These are phyloP conservation scores for Opisthograptis luteolata DNA, from an alignment of 2,888 invertebrate genomes.

Conservation along the genomic window DNA sequence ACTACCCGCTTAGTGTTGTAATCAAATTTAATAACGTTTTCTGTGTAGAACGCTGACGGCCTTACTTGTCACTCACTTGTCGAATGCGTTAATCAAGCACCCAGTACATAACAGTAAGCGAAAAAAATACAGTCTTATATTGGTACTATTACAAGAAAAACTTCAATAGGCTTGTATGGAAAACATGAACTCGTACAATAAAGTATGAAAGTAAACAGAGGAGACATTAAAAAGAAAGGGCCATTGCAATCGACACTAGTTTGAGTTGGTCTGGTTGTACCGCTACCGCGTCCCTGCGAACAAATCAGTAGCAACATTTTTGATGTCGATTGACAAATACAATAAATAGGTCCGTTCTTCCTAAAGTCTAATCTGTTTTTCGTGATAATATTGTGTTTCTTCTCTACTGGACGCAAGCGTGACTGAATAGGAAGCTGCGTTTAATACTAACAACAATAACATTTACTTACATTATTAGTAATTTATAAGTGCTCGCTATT, in stretches of 20 bases:
- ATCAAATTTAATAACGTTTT: not conserved
- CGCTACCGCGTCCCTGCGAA: too few relatives aligned
- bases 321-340: not conserved
- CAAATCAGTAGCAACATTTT: not conserved
- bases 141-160: conserved; percentile 43
- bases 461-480: conserved; percentile 51
- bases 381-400: not conserved
- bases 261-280: not conserved
- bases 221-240: not conserved
- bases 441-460: conserved; percentile 59
- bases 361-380: not conserved
- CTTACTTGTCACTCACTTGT: conserved; percentile 39
- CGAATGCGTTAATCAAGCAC: conserved; percentile 39
- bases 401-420: conserved; percentile 69
- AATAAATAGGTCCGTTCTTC: not conserved
- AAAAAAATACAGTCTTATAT: conserved; percentile 57
- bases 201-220: not conserved
- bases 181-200: conserved; percentile 12
- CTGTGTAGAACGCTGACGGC: conserved; percentile 6
- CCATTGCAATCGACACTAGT: not conserved
- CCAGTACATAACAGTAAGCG: conserved; percentile 44
- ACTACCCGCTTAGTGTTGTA: not conserved
- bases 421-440: conserved; percentile 53
- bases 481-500: conserved; percentile 36
- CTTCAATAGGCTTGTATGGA: conserved; percentile 16